Base-by-base conservation (phyloP, 2,888 invertebrate species). In the Meliscaeva auricollis region DNA sequence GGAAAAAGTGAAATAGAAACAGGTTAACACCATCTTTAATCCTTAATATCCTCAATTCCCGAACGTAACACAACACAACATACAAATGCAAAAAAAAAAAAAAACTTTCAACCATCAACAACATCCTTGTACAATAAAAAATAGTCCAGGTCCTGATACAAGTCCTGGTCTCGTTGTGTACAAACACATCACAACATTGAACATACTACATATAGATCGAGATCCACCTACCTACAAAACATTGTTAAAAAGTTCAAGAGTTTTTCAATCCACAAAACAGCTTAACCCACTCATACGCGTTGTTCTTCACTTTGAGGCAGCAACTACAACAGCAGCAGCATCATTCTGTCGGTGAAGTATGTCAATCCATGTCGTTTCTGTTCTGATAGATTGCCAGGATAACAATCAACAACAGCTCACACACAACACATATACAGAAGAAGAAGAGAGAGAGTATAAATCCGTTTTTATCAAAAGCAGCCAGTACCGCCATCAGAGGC, bases 331-430 rank as follows among this genome's bases (percentile, higher is more conserved):
- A 13, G 38, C 13, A 13, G 11, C 38, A 38, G 17, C 30, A 72
- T 22, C 80, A 54, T 75, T 58, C 76, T 75, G 81, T 58, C 70
- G 62, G 64, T 81, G 76, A 81, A 76, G 75, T 76, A 75, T 81
- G 81, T 76, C 76, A 72, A 76, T 81, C 81, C 70, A 20, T 66
- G 50, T 58, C 52, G 52, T 46, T 66, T 68, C 17, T 68, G 60
- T 81, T 35, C 35, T 70, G 50, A 76, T 76, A 76, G 70, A 76
- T 81, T 81, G 70, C 58, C 54, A 68, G 52, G 81, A 81, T 81
- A 76, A 66, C 70, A 75, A 64, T 78, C 75, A 48, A 56, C 69
- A 62, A 64, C 48, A 56, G 15, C 9, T 9, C 15, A 32, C 54
- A 54, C 15, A 46, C 46, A 46, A 15, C 9, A 46, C 8, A 15